phyloP scores from a whole-genome alignment of 2,888 invertebrate genomes.

The Oeneis ivallda region DNA sequence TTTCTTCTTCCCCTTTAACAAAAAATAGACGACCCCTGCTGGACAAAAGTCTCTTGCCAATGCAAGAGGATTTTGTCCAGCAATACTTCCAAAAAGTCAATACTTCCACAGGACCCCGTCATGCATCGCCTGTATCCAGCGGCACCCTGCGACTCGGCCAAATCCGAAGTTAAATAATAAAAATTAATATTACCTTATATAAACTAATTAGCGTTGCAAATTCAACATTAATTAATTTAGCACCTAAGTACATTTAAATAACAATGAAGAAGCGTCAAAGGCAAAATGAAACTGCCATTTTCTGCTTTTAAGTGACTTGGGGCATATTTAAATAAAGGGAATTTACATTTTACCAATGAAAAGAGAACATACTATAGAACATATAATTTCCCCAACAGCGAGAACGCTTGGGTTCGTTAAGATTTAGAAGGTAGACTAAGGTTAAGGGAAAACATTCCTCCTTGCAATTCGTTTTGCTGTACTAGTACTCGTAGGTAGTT shows the following conservation, averaged over 20 bases:
- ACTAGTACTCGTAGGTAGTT: neutral
- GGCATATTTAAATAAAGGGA: slow-evolving; percentile 8
- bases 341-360: slow-evolving; percentile 16
- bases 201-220: neutral
- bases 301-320: neutral
- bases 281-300: slow-evolving; percentile 13
- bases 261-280: slow-evolving; percentile 12
- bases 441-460: slow-evolving; percentile 13
- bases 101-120: too few species aligned
- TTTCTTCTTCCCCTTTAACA: too few species aligned
- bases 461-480: neutral
- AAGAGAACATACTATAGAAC: slow-evolving; percentile 6
- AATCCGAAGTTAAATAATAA: too few species aligned
- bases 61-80: too few species aligned
- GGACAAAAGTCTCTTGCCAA: too few species aligned
- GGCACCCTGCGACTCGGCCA: too few species aligned
- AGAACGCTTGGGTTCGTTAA: neutral
- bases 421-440: neutral
- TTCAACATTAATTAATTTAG: neutral
- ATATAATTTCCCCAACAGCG: neutral
- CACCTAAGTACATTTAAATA: slow-evolving; percentile 5
- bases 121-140: too few species aligned
- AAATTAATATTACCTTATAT: too few species aligned
- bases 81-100: too few species aligned
- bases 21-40: too few species aligned